phyloP scores from a whole-genome alignment of 2,113 vertebrate species.

The Lagopus leucura region DNA sequence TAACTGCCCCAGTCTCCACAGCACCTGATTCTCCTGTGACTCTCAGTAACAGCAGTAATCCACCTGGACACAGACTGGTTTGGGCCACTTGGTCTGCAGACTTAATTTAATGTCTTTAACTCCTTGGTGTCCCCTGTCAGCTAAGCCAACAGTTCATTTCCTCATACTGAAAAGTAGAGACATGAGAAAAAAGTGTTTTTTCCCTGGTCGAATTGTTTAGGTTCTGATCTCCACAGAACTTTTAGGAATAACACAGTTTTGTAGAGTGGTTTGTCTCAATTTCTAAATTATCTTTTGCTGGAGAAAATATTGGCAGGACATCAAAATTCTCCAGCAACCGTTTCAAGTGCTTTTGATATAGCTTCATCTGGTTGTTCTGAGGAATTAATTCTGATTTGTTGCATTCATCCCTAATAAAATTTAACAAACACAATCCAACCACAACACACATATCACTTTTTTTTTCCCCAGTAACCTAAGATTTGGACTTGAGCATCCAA shows the following conservation, averaged over 20 bases:
- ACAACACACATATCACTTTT: background rate
- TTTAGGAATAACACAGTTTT: background rate
- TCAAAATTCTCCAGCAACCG: background rate
- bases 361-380: background rate
- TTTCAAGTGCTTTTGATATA: background rate
- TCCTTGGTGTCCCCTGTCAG: background rate
- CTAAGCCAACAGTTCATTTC: background rate
- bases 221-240: background rate
- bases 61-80: background rate
- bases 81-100: background rate
- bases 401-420: background rate
- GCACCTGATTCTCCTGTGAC: background rate
- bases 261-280: background rate
- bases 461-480: background rate
- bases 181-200: background rate
- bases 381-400: background rate
- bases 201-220: background rate
- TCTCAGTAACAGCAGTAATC: background rate
- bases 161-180: background rate
- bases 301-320: background rate
- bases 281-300: background rate
- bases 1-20: background rate
- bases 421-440: background rate
- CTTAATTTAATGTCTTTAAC: background rate
- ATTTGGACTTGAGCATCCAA: background rate